Percentiles rank a stretch among this genome's conserved stretches.
phyloP scores from a whole-genome alignment of 2,888 invertebrate species.

The Kryphioiulus occultus region DNA sequence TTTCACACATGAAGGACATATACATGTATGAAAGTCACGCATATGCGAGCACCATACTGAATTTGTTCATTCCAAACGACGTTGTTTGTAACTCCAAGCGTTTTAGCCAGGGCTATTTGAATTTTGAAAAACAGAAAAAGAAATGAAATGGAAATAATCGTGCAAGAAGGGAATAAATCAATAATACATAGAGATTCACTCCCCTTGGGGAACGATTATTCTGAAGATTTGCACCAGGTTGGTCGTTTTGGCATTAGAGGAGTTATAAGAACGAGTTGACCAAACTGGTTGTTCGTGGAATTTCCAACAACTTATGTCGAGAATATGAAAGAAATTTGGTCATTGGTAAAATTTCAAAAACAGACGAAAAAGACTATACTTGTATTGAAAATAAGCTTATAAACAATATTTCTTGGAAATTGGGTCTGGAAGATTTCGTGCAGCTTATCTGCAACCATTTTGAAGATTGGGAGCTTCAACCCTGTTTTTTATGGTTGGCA shows the following conservation, averaged over 20 bases:
- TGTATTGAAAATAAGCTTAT: not conserved
- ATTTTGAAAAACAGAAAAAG: not conserved
- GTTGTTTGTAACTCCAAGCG: not conserved
- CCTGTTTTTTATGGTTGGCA: not conserved
- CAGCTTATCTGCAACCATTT: not conserved
- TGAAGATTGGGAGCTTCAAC: conserved; percentile 13
- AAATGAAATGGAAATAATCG: conserved; percentile 16
- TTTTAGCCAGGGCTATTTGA: not conserved
- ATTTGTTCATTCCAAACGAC: not conserved
- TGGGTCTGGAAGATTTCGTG: not conserved
- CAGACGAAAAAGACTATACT: not conserved
- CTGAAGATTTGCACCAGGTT: not conserved
- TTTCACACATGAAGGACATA: too few relatives aligned
- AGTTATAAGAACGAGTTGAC: not conserved
- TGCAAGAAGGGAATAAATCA: not conserved
- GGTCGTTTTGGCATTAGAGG: not conserved
- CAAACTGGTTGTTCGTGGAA: not conserved
- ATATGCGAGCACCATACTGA: not conserved
- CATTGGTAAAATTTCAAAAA: not conserved
- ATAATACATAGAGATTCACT: not conserved
- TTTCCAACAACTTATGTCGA: not conserved
- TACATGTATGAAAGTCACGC: too few relatives aligned
- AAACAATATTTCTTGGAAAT: not conserved
- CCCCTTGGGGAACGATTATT: not conserved
- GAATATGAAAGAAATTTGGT: not conserved